Evolutionary conservation across 1,140 invertebrate genomes (phyloP), one percentile per base, ranked within the genome.

Genomic region (Papilio machaon): DNA sequence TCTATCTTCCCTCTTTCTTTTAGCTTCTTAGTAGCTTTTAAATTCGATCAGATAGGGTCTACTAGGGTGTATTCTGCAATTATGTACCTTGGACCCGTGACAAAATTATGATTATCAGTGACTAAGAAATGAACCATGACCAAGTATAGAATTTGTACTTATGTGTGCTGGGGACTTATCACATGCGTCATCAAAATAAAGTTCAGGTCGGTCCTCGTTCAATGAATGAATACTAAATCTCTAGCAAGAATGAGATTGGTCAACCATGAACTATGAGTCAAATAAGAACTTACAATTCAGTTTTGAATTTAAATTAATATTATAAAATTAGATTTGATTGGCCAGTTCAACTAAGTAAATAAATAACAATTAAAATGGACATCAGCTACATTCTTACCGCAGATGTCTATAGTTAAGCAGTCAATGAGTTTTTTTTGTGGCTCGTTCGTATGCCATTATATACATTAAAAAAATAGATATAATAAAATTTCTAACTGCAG

Each of bases 181-280:
- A 74, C 15, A 43, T 46, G 73, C 46, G 43, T 74, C 38, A 75
- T 49, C n/a, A n/a, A 49, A 23, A 43, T 52, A 75, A 75, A 75
- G 7, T 17, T 43, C 35, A 75, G 46, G 73, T n/a, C 73, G 73
- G 11, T 75, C 19, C 19, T 75, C 46, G 46, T 11, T 49, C 13
- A 74, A 47, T 74, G 38, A 74, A 75, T 75, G 19, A 46, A 75
- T 75, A 17, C 46, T 49, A 75, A 75, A 6, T 23, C 19, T 23
- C 7, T 75, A 46, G 9, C 46, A 49, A 46, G 73, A 75, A 75
- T 15, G 4, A 23, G n/a, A 49, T 43, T 30, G 23, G 23, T 30
- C 23, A 30, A 30, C 23, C 23, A 30, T 30, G 23, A 30, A 30
- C 23, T 30, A 30, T 30, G 23, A 30, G 23, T 30, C 2, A 30